Percentiles rank a stretch among this genome's conserved stretches.
Evolutionary conservation across 1,140 invertebrate genomes (phyloP).

Genomic region (Kradibia gibbosae): DNA sequence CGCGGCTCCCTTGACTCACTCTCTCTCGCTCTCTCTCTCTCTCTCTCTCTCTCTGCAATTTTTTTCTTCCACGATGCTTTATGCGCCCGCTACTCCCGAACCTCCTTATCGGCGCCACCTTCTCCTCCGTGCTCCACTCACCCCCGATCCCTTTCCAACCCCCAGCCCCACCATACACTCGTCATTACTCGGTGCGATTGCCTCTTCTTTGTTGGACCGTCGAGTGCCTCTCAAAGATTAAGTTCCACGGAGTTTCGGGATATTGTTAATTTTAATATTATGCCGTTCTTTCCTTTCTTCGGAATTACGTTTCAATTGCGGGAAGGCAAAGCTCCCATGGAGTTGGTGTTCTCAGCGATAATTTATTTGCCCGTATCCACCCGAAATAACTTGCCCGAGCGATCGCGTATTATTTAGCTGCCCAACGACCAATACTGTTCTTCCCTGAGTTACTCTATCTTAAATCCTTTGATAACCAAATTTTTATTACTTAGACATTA

Average conservation of each 20-base stretch:
- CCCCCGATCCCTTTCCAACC: background rate
- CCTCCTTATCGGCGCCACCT: no score
- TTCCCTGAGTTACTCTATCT: no score
- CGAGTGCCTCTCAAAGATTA: conserved; percentile 17
- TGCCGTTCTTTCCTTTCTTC: background rate
- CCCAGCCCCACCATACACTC: background rate
- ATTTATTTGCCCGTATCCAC: background rate
- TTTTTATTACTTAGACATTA: no score
- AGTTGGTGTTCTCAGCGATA: background rate
- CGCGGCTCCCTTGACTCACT: background rate
- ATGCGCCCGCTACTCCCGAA: no score
- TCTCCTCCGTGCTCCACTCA: no score
- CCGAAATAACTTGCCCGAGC: no score
- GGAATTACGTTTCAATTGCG: background rate
- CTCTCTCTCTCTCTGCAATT: background rate
- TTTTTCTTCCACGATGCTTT: no score
- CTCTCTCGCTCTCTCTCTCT: background rate
- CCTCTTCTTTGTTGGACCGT: conserved; percentile 39
- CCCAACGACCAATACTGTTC: no score
- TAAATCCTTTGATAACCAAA: no score
- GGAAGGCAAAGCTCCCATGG: background rate
- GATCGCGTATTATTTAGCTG: no score
- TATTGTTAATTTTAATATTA: conserved; percentile 7
- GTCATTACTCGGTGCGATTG: conserved; percentile 37
- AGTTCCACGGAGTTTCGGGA: conserved; percentile 23